These are phyloP conservation scores for Thomomys bottae DNA, from an alignment of 2,113 vertebrate species.

Conservation along the genomic window DNA sequence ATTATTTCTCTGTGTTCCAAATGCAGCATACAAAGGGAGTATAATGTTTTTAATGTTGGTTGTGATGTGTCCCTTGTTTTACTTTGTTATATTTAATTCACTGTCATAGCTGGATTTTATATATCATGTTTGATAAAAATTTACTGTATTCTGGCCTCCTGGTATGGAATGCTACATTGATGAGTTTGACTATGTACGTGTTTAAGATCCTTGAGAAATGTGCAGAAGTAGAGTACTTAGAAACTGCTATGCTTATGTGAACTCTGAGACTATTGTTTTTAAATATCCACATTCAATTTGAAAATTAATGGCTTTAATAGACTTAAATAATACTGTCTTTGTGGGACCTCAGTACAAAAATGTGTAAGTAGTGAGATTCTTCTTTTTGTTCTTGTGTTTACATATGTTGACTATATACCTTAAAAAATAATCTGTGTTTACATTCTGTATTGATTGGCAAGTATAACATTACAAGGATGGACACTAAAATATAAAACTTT, in stretches of 20 bases:
- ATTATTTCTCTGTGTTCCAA: too few relatives aligned
- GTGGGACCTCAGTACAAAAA: conserved; percentile 9
- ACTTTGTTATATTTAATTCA: not conserved
- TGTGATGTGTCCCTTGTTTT: not conserved
- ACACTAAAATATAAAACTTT: conserved; percentile 4
- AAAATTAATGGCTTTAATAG: not conserved
- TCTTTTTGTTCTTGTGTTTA: conserved; percentile 28
- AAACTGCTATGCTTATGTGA: not conserved
- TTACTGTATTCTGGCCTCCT: conserved; percentile 48
- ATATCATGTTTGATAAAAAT: conserved; percentile 59
- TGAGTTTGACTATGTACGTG: conserved; percentile 9
- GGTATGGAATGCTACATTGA: not conserved
- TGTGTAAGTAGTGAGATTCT: not conserved
- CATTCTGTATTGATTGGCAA: not conserved
- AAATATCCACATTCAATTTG: not conserved
- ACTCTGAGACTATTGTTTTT: not conserved
- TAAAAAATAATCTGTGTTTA: not conserved
- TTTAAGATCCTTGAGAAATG: not conserved
- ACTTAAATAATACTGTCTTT: not conserved
- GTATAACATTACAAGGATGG: not conserved
- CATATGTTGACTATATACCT: not conserved
- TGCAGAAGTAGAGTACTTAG: not conserved
- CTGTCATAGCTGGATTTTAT: conserved; percentile 51
- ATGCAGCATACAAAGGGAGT: not conserved
- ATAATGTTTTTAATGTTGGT: not conserved